A percentile compares a stretch with the other conserved stretches of the same genome.
phyloP scores from a whole-genome alignment of 1,140 invertebrate genomes.

The Riptortus pedestris region DNA sequence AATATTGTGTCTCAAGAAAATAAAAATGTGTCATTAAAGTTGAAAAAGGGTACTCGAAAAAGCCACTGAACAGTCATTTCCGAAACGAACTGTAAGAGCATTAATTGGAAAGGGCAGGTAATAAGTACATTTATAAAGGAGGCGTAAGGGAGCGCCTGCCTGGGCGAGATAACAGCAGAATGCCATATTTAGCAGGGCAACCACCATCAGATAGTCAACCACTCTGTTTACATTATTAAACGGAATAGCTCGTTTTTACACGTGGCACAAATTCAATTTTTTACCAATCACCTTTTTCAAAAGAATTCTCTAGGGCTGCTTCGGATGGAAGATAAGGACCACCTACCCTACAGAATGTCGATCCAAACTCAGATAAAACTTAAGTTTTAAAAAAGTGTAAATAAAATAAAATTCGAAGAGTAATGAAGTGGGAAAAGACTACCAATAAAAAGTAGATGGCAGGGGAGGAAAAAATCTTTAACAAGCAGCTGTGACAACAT shows the following conservation, averaged over 20 bases:
- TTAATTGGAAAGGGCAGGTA: conserved; percentile 4
- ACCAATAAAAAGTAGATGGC: too few species aligned
- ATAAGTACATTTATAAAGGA: conserved; percentile 10
- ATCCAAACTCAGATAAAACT: not conserved
- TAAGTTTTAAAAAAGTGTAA: too few species aligned
- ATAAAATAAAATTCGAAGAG: too few species aligned
- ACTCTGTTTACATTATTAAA: conserved; percentile 7
- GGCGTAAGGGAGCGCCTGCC: conserved; percentile 5
- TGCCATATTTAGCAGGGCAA: not conserved
- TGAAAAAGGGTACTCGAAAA: not conserved
- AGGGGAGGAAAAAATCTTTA: too few species aligned
- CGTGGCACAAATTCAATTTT: not conserved
- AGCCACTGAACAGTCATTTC: not conserved
- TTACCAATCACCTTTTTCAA: not conserved
- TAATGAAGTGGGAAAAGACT: too few species aligned
- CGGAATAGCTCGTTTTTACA: conserved; percentile 4
- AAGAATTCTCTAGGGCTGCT: not conserved
- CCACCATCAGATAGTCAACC: conserved; percentile 5
- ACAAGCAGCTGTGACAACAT: too few species aligned
- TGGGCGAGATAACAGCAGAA: not conserved
- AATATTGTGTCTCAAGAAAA: too few species aligned
- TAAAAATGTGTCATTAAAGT: not conserved
- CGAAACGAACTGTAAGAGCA: conserved; percentile 5
- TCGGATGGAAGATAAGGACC: conserved; percentile 2
- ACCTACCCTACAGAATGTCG: not conserved